Conservation (phyloP, 2,797 vertebrate species). For the Percopsis omiscomaycus region DNA sequence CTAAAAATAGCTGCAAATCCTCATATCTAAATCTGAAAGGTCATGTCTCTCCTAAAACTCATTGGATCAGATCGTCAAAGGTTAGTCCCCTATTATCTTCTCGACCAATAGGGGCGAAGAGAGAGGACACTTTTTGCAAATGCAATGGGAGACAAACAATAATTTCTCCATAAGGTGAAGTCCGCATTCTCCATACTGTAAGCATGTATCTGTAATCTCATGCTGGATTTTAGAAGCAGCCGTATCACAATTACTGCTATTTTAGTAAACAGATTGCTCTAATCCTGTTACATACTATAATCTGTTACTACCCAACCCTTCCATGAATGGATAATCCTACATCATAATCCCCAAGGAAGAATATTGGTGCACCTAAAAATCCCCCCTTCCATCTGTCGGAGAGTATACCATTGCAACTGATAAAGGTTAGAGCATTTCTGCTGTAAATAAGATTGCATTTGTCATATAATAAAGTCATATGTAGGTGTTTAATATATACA, state of each 20-base stretch:
- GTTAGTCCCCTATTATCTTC: too few species aligned
- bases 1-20: too few species aligned
- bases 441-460: neutral
- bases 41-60: too few species aligned
- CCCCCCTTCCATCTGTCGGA: slow-evolving; percentile 21
- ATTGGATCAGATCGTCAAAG: too few species aligned
- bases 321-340: slow-evolving; percentile 31
- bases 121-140: too few species aligned
- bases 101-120: too few species aligned
- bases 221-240: slow-evolving; percentile 3
- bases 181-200: neutral
- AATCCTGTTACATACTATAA: slow-evolving; percentile 30
- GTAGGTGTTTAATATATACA: neutral
- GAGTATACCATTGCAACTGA: slow-evolving; percentile 1
- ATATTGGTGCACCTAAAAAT: slow-evolving; percentile 14
- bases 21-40: too few species aligned
- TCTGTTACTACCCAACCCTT: slow-evolving; percentile 14
- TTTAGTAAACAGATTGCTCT: slow-evolving; percentile 30
- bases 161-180: neutral
- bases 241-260: slow-evolving; percentile 21
- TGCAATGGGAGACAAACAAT: too few species aligned
- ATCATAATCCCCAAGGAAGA: slow-evolving; percentile 30
- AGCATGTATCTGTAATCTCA: neutral
- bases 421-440: slow-evolving; percentile 11
- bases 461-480: neutral